Evolutionary conservation across 1,140 invertebrate species (phyloP).

Genomic region (Atta colombica): DNA sequence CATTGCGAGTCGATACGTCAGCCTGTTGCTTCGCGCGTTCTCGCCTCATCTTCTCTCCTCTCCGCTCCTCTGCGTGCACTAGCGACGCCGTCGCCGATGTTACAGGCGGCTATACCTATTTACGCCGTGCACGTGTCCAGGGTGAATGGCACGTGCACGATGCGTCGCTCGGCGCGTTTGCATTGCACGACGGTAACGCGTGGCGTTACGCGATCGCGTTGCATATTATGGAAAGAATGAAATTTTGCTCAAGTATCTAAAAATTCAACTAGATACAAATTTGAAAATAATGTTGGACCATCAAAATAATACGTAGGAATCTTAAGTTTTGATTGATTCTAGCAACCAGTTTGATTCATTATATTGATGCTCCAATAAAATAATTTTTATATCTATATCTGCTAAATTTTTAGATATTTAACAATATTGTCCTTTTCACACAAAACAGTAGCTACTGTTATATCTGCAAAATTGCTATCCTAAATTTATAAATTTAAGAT

Average conservation of each 20-base stretch:
- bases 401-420: no score
- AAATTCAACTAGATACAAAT: no score
- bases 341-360: no score
- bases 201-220: not conserved
- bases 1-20: constrained; percentile 60
- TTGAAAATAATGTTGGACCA: no score
- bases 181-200: constrained; percentile 38
- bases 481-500: not conserved
- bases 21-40: constrained; percentile 71
- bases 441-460: not conserved
- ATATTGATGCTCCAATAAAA: no score
- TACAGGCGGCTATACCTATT: constrained; percentile 68
- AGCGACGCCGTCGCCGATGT: constrained; percentile 39
- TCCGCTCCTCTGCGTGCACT: constrained; percentile 56
- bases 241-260: no score
- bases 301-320: no score
- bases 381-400: no score
- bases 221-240: no score
- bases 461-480: not conserved
- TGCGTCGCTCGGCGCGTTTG: constrained; percentile 50
- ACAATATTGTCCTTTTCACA: no score
- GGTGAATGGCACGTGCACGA: constrained; percentile 76
- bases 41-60: constrained; percentile 53
- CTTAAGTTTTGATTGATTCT: no score
- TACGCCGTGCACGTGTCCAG: constrained; percentile 75